A percentile compares a stretch with the other conserved stretches of the same genome.
Evolutionary conservation across 2,888 invertebrate species (phyloP).

Genomic region (Limnephilus marmoratus): DNA sequence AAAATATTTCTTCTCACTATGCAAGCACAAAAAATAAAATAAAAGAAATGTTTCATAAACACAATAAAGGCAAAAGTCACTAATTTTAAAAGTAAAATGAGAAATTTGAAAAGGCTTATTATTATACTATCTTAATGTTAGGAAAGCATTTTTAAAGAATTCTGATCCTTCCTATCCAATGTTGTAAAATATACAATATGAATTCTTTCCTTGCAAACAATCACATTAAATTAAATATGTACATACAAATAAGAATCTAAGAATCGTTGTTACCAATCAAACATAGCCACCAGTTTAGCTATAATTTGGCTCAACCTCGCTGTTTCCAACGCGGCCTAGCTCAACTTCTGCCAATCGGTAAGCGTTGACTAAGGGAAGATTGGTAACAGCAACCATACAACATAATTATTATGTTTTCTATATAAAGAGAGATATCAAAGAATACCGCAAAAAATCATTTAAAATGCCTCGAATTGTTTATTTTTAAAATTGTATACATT

Average conservation of each 20-base stretch:
- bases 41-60: neutral
- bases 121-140: neutral
- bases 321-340: neutral
- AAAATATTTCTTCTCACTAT: neutral
- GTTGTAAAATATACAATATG: neutral
- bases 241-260: neutral
- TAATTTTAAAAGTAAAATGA: neutral
- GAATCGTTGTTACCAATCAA: neutral
- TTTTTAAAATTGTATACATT: neutral
- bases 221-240: neutral
- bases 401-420: neutral
- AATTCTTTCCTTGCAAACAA: neutral
- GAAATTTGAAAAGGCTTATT: neutral
- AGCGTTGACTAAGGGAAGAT: neutral
- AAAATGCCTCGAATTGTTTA: neutral
- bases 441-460: neutral
- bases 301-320: neutral
- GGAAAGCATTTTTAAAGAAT: neutral
- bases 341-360: neutral
- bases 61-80: slow-evolving; percentile 2
- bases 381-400: neutral
- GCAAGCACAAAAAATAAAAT: neutral
- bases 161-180: neutral
- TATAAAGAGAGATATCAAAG: neutral
- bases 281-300: neutral